These are phyloP conservation scores for Neotoma lepida DNA, from an alignment of 2,113 vertebrate species.

Conservation along the genomic window DNA sequence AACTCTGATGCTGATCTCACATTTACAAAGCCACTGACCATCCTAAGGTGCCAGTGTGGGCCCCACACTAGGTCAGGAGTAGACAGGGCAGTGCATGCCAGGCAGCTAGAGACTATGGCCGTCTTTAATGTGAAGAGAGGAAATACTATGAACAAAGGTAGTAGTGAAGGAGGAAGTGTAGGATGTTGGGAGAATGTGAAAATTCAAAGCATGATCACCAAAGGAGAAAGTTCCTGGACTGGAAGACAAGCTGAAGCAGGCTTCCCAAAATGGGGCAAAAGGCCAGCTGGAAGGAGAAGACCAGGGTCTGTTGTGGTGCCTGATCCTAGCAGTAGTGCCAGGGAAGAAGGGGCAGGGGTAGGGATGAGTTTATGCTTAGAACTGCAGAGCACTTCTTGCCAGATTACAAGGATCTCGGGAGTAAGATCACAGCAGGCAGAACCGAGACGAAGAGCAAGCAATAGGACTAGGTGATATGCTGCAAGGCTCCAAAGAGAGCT, in stretches of 20 bases:
- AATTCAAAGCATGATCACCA: fast-evolving
- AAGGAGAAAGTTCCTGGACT: not conserved
- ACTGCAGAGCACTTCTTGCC: not conserved
- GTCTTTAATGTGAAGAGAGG: fast-evolving
- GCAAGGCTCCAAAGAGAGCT: not conserved
- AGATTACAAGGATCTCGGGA: not conserved
- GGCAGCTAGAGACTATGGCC: not conserved
- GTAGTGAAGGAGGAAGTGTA: not conserved
- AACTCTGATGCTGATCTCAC: fast-evolving
- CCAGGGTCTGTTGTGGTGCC: not conserved
- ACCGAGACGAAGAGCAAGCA: not conserved
- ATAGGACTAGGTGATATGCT: not conserved
- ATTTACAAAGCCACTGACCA: not conserved
- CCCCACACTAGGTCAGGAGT: not conserved
- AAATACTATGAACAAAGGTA: fast-evolving
- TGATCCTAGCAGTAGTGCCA: not conserved
- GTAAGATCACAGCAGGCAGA: not conserved
- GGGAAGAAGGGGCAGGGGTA: no score
- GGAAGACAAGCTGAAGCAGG: fast-evolving
- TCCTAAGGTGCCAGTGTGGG: not conserved
- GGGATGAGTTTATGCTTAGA: not conserved
- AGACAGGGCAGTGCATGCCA: not conserved
- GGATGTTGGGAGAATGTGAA: fast-evolving
- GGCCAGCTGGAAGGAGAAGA: not conserved
- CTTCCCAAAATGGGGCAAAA: not conserved